A percentile compares a stretch with the other conserved stretches of the same genome.
Evolutionary conservation across 1,140 invertebrate genomes (phyloP).

Genomic region (Drusus annulatus): DNA sequence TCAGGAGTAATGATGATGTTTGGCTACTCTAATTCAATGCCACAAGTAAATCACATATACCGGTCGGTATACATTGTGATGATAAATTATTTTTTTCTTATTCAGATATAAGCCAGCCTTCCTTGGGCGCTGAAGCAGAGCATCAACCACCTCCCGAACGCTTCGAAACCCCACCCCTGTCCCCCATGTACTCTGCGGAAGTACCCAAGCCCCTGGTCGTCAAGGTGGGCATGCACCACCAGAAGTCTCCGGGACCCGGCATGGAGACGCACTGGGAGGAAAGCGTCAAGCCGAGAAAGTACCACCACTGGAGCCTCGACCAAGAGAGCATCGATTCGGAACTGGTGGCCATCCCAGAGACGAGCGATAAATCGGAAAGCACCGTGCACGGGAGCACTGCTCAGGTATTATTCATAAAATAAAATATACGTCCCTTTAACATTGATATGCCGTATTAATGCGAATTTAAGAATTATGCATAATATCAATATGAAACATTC

Average conservation of each 20-base stretch:
- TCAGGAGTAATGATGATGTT: no score
- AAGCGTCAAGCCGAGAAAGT: conserved; percentile 68
- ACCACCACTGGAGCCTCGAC: conserved; percentile 81
- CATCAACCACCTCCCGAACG: conserved; percentile 61
- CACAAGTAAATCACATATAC: no score
- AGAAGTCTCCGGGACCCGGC: conserved; percentile 69
- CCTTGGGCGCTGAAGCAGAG: conserved; percentile 79
- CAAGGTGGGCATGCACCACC: conserved; percentile 60
- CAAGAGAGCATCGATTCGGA: conserved; percentile 89
- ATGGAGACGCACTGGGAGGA: conserved; percentile 84
- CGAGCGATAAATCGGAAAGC: conserved; percentile 86
- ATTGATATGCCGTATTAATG: no score
- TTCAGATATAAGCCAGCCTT: conserved; percentile 83
- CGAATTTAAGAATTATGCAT: no score
- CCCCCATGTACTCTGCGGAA: conserved; percentile 70
- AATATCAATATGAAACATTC: no score
- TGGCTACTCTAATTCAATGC: no score
- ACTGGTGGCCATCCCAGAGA: conserved; percentile 88
- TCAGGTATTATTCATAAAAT: conserved; percentile 65
- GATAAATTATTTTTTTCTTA: conserved; percentile 27
- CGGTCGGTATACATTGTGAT: no score
- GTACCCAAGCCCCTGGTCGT: conserved; percentile 62
- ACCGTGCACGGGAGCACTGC: conserved; percentile 82
- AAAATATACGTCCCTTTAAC: no score
- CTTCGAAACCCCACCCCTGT: conserved; percentile 70